Evolutionary conservation across 2,888 invertebrate species (phyloP), one percentile per base, ranked within the genome.

Genomic region (Meliscaeva auricollis): DNA sequence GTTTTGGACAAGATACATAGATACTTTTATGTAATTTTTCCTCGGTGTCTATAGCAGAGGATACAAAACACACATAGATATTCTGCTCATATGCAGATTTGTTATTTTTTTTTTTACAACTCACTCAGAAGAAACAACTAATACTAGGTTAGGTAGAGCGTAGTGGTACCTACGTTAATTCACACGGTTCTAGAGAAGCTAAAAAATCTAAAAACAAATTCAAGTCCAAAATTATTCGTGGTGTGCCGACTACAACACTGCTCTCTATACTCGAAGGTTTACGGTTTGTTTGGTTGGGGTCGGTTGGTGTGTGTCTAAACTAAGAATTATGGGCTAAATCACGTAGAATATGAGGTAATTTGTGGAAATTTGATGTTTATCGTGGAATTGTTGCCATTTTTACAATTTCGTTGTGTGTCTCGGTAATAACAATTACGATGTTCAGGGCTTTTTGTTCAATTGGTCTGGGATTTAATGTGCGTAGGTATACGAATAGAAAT

Each of bases 321-420:
- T 64, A 41, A 64, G 64, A 64, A 64, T 64, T 81, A 85, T 85
- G 85, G 62, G 69, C 85, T 70, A 81, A 81, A 77, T 85, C 91
- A 91, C 91, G 91, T 91, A 91, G 90, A 90, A 91, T 91, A 91
- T 91, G 90, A 91, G 89, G 90, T 90, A 90, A 91, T 91, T 91
- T 91, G 90, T 89, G 90, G 89, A 90, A 91, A 91, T 91, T 91
- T 91, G 91, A 91, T 91, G 91, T 89, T 91, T 91, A 91, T 91
- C 91, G 89, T 90, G 89, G 70, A 90, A 91, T 88, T 90, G 90
- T 89, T 91, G 89, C 90, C 91, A 90, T 90, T 89, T 90, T 90
- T 89, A 88, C 88, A 89, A 77, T 79, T 73, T 64, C 85, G 50
- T 75, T 66, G 17, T n/a, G 32, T 46, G 17, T 48, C 62, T 3